These are phyloP conservation scores for Orius insidiosus DNA, from an alignment of 1,140 invertebrate genomes.

Conservation along the genomic window DNA sequence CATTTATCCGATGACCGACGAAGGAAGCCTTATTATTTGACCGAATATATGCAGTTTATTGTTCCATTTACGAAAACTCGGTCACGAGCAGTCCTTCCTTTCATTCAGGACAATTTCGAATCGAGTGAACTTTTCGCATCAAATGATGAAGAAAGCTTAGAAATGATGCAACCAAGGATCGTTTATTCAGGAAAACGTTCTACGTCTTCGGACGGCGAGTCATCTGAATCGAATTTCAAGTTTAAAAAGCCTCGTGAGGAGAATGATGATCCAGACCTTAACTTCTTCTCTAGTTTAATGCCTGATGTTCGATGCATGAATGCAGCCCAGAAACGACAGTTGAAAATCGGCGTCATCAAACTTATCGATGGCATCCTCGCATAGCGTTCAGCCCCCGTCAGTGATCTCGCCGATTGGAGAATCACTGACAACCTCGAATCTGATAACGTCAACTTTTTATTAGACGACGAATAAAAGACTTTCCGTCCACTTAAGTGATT, in stretches of 20 bases:
- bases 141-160: not conserved
- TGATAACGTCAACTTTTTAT: no score
- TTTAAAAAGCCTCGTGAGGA: not conserved
- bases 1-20: slow-evolving; percentile 24
- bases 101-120: slow-evolving; percentile 7
- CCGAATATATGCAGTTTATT: slow-evolving; percentile 26
- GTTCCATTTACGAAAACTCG: slow-evolving; percentile 25
- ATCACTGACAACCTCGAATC: no score
- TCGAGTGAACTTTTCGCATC: slow-evolving; percentile 1
- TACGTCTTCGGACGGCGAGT: not conserved
- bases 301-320: slow-evolving; percentile 7
- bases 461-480: no score
- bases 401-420: no score
- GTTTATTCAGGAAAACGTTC: not conserved
- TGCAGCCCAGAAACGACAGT: slow-evolving; percentile 1
- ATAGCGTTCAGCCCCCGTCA: no score
- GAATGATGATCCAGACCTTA: not conserved
- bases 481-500: no score
- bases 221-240: not conserved
- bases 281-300: slow-evolving; percentile 2
- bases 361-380: slow-evolving; percentile 4
- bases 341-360: slow-evolving; percentile 7
- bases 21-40: slow-evolving; percentile 27
- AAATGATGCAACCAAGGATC: not conserved
- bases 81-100: slow-evolving; percentile 6